Conservation (phyloP, 2,888 invertebrate species). For the Protophormia terraenovae region DNA sequence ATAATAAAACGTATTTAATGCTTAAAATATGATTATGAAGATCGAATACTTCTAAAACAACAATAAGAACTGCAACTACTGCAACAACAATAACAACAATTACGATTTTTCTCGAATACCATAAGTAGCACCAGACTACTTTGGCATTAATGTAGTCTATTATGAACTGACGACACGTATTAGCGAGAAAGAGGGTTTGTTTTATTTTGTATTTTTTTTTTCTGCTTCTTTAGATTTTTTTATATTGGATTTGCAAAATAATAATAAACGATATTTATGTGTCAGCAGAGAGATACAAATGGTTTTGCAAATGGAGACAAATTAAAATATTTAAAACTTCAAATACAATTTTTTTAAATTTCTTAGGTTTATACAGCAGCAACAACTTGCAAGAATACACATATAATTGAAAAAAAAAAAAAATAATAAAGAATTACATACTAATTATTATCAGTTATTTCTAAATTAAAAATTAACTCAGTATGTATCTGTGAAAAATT, state of each 20-base stretch:
- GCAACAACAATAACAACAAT: slow-evolving; percentile 10
- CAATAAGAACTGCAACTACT: slow-evolving; percentile 1
- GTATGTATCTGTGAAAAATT: too few relatives aligned
- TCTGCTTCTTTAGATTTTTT: slow-evolving; percentile 3
- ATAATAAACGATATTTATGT: slow-evolving; percentile 60
- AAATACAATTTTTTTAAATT: too few relatives aligned
- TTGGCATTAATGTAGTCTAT: slow-evolving; percentile 76
- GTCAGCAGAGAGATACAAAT: slow-evolving; percentile 65
- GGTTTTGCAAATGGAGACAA: background rate
- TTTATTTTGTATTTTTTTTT: slow-evolving; percentile 17
- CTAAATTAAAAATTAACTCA: too few relatives aligned
- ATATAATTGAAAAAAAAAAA: too few relatives aligned
- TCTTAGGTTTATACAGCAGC: too few relatives aligned
- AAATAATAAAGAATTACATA: too few relatives aligned
- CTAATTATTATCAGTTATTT: too few relatives aligned
- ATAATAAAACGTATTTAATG: slow-evolving; percentile 24
- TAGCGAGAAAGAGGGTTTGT: slow-evolving; percentile 51
- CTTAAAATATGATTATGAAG: slow-evolving; percentile 6
- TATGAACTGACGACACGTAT: slow-evolving; percentile 71
- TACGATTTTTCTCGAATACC: slow-evolving; percentile 38
- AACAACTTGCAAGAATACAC: too few relatives aligned
- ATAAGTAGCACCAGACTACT: slow-evolving; percentile 54
- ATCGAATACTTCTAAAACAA: slow-evolving; percentile 24
- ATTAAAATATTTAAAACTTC: background rate
- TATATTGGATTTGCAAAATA: slow-evolving; percentile 51